Evolutionary conservation across 2,888 invertebrate species (phyloP).

Genomic region (Drosophila affinis): DNA sequence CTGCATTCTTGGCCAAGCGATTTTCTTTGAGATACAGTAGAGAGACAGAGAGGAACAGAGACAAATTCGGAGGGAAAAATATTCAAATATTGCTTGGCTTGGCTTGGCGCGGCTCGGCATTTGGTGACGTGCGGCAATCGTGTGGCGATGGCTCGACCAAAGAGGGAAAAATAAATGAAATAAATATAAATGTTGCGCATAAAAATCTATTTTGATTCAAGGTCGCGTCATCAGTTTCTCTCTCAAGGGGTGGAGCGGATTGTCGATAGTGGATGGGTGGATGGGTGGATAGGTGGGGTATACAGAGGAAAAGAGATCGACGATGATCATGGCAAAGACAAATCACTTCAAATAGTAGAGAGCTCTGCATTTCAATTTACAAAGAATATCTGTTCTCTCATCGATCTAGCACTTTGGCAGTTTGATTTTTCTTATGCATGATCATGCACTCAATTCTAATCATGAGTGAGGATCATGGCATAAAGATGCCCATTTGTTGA

Average conservation of each 20-base stretch:
- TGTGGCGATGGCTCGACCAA: conserved; percentile 9
- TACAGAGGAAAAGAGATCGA: background rate
- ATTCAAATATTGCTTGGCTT: conserved; percentile 30
- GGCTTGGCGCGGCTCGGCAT: conserved; percentile 43
- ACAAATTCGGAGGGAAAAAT: conserved; percentile 33
- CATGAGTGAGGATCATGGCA: no score
- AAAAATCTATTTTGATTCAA: conserved; percentile 75
- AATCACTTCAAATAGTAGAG: background rate
- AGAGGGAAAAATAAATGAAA: conserved; percentile 26
- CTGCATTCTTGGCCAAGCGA: conserved; percentile 12
- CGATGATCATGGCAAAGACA: background rate
- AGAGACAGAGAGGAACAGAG: background rate
- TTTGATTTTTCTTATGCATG: background rate
- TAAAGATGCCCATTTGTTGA: background rate
- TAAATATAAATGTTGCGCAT: conserved; percentile 54
- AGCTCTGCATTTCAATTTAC: no score
- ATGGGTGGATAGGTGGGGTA: background rate
- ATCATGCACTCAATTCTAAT: background rate
- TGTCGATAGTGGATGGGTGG: background rate
- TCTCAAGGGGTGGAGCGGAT: conserved; percentile 18
- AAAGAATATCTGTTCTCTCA: background rate
- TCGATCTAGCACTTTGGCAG: background rate
- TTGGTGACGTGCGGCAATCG: conserved; percentile 74
- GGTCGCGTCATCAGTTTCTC: conserved; percentile 71
- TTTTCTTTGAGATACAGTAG: conserved; percentile 1